A percentile compares a stretch with the other conserved stretches of the same genome.
These are phyloP conservation scores for Mus musculus DNA, from an alignment of 2,113 vertebrate species.

Conservation along the genomic window GRCm39 chr9:118778501-118779000, in stretches of 20 bases:
- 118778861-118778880: background rate
- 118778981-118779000: background rate
- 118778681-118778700: constrained; percentile 10
- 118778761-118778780: background rate
- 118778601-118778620: background rate
- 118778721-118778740: background rate
- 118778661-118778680: constrained; percentile 21
- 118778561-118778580: background rate
- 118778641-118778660: background rate
- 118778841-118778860: background rate
- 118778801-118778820: background rate
- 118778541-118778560: background rate
- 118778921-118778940: background rate
- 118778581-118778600: background rate
- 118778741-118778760: background rate
- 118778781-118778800: background rate
- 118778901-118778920: background rate
- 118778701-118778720: background rate
- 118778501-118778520: background rate
- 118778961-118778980: background rate
- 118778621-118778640: background rate
- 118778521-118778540: background rate
- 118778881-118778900: background rate
- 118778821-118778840: background rate
- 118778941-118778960: background rate